A percentile compares a stretch with the other conserved stretches of the same genome.
Conservation (phyloP, 2,888 invertebrate genomes). For the Rhagophthalmus giganteus region DNA sequence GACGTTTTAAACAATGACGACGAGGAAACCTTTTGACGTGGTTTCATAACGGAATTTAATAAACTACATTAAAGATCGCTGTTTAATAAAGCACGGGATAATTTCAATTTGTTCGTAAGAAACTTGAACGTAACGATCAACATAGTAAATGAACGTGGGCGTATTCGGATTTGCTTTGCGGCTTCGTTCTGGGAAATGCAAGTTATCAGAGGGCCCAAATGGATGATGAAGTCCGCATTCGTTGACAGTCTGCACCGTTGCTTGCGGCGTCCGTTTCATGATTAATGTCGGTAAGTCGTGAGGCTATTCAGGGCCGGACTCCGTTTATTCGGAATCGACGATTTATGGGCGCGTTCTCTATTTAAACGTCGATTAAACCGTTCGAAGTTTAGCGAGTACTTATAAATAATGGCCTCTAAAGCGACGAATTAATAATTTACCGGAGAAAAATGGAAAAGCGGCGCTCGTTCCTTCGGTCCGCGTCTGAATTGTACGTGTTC, state of each 20-base stretch:
- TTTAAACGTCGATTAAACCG: slow-evolving; percentile 19
- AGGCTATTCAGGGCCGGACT: slow-evolving; percentile 31
- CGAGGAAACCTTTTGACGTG: no score
- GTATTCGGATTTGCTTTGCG: slow-evolving; percentile 15
- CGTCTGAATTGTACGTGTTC: slow-evolving; percentile 14
- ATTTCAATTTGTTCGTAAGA: not conserved
- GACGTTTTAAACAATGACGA: no score
- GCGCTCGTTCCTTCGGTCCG: slow-evolving; percentile 5
- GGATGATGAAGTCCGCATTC: slow-evolving; percentile 21
- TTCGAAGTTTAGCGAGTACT: slow-evolving; percentile 12
- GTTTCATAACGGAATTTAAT: not conserved
- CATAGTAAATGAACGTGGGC: slow-evolving; percentile 7
- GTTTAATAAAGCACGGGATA: not conserved
- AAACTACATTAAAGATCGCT: not conserved
- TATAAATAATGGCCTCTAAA: slow-evolving; percentile 5
- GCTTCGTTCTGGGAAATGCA: slow-evolving; percentile 7
- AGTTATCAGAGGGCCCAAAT: slow-evolving; percentile 22
- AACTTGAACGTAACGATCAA: not conserved
- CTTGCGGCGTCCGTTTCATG: slow-evolving; percentile 32
- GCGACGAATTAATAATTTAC: slow-evolving; percentile 12
- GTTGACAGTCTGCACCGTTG: slow-evolving; percentile 32
- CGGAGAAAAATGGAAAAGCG: slow-evolving; percentile 8
- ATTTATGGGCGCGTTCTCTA: slow-evolving; percentile 34
- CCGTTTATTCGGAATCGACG: slow-evolving; percentile 33
- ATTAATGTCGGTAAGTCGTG: slow-evolving; percentile 33